Evolutionary conservation across 2,888 invertebrate species (phyloP), one percentile per base, ranked within the genome.

Genomic region (Xanthorhoe spadicearia): DNA sequence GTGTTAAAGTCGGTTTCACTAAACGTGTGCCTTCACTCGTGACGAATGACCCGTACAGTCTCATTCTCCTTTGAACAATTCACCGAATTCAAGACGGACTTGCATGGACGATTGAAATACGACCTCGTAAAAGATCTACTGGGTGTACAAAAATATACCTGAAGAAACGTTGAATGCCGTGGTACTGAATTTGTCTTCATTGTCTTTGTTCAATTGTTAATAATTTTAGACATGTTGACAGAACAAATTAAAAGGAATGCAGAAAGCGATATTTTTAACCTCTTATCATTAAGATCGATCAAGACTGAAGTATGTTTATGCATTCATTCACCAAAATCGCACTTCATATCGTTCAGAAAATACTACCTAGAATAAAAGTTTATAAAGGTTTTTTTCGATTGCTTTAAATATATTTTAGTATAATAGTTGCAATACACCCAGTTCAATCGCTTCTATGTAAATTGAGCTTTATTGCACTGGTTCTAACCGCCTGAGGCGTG

Each of bases 61-160:
- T 49, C 56, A 61, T 70, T 59, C 58, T 64, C 60, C 65, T 52
- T 57, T 65, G 50, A 64, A 54, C 59, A 15, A 48, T 64, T 64
- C 58, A 54, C 35, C 53, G 58, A 64, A 63, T 48, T 48, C 43
- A 32, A 64, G 66, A 51, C 23, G 19, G 46, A 56, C 52, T 50
- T 58, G 49, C 49, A 59, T 59, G 59, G 51, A 43, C 43, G 59
- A 51, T 59, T 59, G 59, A 59, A 43, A 59, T 59, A 43, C 51
- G 51, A 59, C 38, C 59, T 59, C 51, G 59, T 51, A 57, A 49
- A 57, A 57, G 17, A 28, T 23, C 56, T 28, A 17, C 38, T 13
- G 38, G 38, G 38, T 43, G 38, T 43, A 13, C 38, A 43, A 43
- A 13, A 13, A 43, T 43, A 43, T 5, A 13, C 38, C 13, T 3